Conservation (phyloP, 2,113 vertebrate genomes). For the Erythrocercus mccallii region DNA sequence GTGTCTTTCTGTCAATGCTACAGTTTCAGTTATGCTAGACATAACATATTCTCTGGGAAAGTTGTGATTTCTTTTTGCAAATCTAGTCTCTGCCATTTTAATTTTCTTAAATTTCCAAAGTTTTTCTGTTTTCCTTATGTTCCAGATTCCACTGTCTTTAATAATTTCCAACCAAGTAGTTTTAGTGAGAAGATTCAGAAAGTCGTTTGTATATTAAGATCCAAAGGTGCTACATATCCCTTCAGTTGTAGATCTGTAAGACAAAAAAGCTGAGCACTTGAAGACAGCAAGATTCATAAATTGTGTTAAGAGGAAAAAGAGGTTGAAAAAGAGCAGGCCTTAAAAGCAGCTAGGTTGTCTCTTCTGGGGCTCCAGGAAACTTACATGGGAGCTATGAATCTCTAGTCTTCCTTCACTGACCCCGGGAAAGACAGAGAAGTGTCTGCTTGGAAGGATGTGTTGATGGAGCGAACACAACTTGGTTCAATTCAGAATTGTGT, state of each 20-base stretch:
- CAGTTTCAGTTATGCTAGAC: neutral
- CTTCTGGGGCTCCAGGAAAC: neutral
- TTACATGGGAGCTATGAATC: neutral
- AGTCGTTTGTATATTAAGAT: neutral
- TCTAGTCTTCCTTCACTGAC: neutral
- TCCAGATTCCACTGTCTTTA: neutral
- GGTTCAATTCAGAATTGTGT: neutral
- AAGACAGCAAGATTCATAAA: neutral
- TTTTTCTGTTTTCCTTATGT: neutral
- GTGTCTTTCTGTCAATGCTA: neutral
- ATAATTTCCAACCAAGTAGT: neutral
- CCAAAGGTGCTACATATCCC: neutral
- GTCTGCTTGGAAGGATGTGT: neutral
- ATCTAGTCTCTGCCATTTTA: neutral
- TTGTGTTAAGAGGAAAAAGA: neutral
- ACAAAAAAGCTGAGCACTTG: neutral
- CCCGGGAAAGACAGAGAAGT: neutral
- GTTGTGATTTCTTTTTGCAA: neutral
- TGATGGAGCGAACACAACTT: neutral
- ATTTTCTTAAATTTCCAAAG: neutral
- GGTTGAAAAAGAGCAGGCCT: neutral
- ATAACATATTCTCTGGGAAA: neutral
- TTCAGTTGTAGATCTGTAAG: neutral
- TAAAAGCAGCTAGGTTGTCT: neutral
- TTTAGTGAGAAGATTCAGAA: neutral